Conservation (phyloP, 2,797 vertebrate genomes). For the Perodicticus potto region DNA sequence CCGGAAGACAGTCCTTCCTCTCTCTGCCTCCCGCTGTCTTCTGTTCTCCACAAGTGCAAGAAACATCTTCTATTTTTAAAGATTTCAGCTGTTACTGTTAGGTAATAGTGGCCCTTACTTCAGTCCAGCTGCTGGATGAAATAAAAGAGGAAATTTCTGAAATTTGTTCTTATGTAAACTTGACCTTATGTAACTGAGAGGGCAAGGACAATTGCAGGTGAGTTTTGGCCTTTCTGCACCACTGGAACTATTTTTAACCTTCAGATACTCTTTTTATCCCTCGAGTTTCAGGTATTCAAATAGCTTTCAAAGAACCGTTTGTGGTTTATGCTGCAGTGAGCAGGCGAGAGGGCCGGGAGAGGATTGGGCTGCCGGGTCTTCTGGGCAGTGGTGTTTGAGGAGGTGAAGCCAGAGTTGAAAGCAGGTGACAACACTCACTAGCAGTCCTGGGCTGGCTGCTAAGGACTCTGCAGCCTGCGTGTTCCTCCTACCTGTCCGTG, state of each 20-base stretch:
- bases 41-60: background rate
- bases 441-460: no score
- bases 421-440: fast-evolving
- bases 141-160: conserved; percentile 66
- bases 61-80: conserved; percentile 60
- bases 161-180: conserved; percentile 36
- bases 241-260: background rate
- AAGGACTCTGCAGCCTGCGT: background rate
- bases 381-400: fast-evolving
- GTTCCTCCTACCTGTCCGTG: background rate
- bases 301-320: background rate
- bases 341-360: fast-evolving
- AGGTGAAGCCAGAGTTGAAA: no score
- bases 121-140: conserved; percentile 57
- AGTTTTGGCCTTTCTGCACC: background rate
- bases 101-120: conserved; percentile 38
- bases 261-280: background rate
- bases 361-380: fast-evolving
- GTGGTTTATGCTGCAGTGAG: background rate
- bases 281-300: background rate
- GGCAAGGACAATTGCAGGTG: background rate
- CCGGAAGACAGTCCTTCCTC: fast-evolving
- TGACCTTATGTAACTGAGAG: conserved; percentile 13
- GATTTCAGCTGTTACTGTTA: conserved; percentile 57
- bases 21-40: fast-evolving